These are phyloP conservation scores for Pelobates cultripes DNA, from an alignment of 2,797 vertebrate genomes.

Conservation along the genomic window DNA sequence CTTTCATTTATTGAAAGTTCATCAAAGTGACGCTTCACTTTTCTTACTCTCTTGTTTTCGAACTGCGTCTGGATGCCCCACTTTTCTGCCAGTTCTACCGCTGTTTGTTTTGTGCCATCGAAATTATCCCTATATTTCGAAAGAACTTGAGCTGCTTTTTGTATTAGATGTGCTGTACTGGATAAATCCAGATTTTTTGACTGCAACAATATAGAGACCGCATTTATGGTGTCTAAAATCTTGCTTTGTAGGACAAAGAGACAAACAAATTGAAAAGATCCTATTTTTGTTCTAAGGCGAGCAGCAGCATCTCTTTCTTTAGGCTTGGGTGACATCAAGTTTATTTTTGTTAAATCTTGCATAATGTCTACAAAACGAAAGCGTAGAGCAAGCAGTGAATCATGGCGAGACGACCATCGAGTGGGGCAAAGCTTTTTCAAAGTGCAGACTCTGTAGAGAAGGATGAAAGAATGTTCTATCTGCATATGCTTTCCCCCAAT, in stretches of 20 bases:
- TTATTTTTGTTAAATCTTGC: conserved; percentile 10
- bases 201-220: conserved; percentile 1
- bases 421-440: conserved; percentile 13
- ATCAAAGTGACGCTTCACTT: not conserved
- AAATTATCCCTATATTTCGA: not conserved
- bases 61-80: not conserved
- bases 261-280: not conserved
- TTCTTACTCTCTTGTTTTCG: not conserved
- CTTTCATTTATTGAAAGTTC: not conserved
- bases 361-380: conserved; percentile 6
- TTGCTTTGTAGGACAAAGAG: conserved; percentile 6
- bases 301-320: not conserved
- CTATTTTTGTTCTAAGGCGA: too few relatives aligned
- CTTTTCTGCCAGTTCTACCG: not conserved
- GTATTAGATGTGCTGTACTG: conserved; percentile 3
- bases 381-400: not conserved
- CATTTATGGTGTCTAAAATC: conserved; percentile 11
- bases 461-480: not conserved
- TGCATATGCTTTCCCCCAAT: not conserved
- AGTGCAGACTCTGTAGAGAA: not conserved
- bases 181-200: conserved; percentile 2
- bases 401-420: not conserved
- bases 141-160: not conserved
- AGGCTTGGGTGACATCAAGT: not conserved
- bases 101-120: not conserved